These are phyloP conservation scores for Drosophila vallismaia DNA, from an alignment of 2,888 invertebrate genomes.

Conservation along the genomic window DNA sequence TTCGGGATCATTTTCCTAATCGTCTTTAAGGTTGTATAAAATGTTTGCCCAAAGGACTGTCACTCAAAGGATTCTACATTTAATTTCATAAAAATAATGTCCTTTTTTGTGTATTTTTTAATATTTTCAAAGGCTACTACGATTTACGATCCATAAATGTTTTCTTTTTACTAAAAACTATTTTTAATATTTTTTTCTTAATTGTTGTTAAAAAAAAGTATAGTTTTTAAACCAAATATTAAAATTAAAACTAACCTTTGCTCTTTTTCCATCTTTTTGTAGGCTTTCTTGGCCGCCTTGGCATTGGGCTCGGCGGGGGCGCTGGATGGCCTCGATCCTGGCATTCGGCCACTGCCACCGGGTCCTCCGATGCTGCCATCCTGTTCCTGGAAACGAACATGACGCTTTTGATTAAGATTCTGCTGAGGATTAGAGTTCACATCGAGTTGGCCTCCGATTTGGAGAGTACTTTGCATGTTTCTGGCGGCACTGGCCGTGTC, in stretches of 20 bases:
- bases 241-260: slow-evolving; percentile 73
- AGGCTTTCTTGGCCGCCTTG: slow-evolving; percentile 83
- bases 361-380: slow-evolving; percentile 63
- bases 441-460: slow-evolving; percentile 10
- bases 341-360: slow-evolving; percentile 56
- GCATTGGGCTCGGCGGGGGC: slow-evolving; percentile 83
- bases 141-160: no score
- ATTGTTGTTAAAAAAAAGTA: neutral
- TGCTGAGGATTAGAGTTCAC: slow-evolving; percentile 11
- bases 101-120: no score
- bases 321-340: slow-evolving; percentile 82
- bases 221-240: neutral
- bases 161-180: no score
- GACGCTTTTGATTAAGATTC: slow-evolving; percentile 57
- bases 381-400: slow-evolving; percentile 82
- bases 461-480: slow-evolving; percentile 55
- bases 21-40: neutral
- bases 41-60: no score
- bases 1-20: neutral
- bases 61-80: no score
- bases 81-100: no score
- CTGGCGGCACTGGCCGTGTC: slow-evolving; percentile 39
- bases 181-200: no score
- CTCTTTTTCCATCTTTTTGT: slow-evolving; percentile 84
- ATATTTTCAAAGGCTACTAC: no score